Evolutionary conservation across 2,888 invertebrate species (phyloP).

Genomic region (Nephrotoma appendiculata): DNA sequence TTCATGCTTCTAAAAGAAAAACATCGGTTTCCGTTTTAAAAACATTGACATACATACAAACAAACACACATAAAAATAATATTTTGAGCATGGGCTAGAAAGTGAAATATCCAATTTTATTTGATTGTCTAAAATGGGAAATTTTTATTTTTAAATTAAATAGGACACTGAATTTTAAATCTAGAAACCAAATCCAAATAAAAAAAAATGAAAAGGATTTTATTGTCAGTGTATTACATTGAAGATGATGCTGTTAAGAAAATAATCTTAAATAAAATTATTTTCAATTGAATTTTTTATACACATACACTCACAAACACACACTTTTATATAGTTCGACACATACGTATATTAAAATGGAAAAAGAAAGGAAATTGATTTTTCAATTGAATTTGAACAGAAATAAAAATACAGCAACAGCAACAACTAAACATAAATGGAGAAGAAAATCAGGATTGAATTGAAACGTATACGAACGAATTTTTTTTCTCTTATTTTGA

Average conservation of each 20-base stretch:
- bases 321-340: background rate
- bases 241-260: background rate
- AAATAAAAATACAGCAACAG: background rate
- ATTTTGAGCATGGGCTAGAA: background rate
- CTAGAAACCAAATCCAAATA: background rate
- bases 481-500: background rate
- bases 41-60: background rate
- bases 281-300: background rate
- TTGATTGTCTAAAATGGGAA: background rate
- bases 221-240: background rate
- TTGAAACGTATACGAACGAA: background rate
- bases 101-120: background rate
- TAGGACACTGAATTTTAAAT: background rate
- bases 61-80: too few species aligned
- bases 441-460: background rate
- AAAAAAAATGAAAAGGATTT: background rate
- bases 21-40: background rate
- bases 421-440: background rate
- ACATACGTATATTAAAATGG: background rate
- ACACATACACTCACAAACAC: background rate
- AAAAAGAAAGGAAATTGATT: background rate
- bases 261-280: background rate
- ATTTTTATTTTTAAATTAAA: background rate
- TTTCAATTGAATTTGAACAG: background rate
- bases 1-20: background rate